Base-by-base conservation (phyloP, 2,888 invertebrate genomes). In the Carabus problematicus region DNA sequence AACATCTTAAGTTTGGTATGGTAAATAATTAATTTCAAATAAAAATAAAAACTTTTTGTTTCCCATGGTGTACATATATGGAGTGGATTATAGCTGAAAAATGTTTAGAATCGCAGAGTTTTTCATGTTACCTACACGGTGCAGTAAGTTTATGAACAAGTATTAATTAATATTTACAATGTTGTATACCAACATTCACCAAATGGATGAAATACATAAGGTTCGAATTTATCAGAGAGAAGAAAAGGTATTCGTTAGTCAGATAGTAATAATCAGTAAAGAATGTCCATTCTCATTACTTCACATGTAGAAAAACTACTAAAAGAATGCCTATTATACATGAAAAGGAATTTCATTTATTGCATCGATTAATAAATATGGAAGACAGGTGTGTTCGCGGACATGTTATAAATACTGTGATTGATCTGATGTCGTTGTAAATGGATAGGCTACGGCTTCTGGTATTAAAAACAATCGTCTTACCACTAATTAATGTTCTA, bases 291-390 rank as follows among this genome's bases (percentile, higher is more conserved):
- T 18, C 64, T 56, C 56, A 64, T 64, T 64, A 64, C 29, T 43
- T 39, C n/a, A 14, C 39, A 59, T 41, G 16, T 29, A 40, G 42
- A 43, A 59, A 42, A 42, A 39, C 12, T 14, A 41, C 47, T 49
- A 18, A 47, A 66, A 66, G 66, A 67, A 67, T 59, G 66, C 18
- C 59, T 59, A 67, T 67, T 67, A 67, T 64, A 42, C 47, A 18
- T 18, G 9, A 49, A 42, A 45, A 47, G 49, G 68, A 60, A 68
- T 68, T 68, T 68, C 60, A 61, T 61, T 54, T 68, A 68, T 68
- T 68, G 55, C 68, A 54, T 66, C 59, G 42, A 67, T 67, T 67
- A 67, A 67, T 67, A 67, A 67, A 67, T 66, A 66, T 66, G 58
- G 61, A 52, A 68, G 60, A 68, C 68, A 68, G 68, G 61, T 68